Evolutionary conservation across 2,113 vertebrate species (phyloP).

Genomic region (Rhinichthys klamathensis): DNA sequence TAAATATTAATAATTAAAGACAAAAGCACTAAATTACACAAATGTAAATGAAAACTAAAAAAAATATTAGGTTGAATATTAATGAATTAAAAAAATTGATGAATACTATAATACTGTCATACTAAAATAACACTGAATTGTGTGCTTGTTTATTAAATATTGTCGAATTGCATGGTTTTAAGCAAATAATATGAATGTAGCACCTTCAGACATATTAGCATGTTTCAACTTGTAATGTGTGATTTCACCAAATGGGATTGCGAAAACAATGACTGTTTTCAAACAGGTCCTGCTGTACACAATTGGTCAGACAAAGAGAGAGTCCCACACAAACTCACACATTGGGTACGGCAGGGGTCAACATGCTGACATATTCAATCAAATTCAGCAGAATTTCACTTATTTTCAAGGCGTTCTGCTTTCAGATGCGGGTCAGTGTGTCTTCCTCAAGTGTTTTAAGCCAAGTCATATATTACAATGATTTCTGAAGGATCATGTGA

Average conservation of each 20-base stretch:
- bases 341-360: not conserved
- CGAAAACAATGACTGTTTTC: not conserved
- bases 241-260: not conserved
- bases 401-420: slow-evolving; percentile 16
- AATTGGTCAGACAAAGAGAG: not conserved
- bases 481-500: not conserved
- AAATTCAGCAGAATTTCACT: not conserved
- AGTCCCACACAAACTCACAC: not conserved
- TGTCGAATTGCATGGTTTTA: not conserved
- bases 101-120: not conserved
- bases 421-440: slow-evolving; percentile 7
- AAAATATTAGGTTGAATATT: not conserved
- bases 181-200: not conserved
- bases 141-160: not conserved
- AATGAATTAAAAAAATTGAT: not conserved
- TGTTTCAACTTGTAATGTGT: not conserved
- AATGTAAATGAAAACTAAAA: not conserved
- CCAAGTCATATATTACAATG: not conserved
- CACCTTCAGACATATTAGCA: not conserved
- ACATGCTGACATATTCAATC: not conserved
- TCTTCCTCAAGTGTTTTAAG: not conserved
- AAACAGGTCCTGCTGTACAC: not conserved
- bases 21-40: not conserved
- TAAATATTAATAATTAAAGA: not conserved
- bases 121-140: not conserved